Evolutionary conservation across 2,888 invertebrate species (phyloP).

Genomic region (Aleiodes testaceus): DNA sequence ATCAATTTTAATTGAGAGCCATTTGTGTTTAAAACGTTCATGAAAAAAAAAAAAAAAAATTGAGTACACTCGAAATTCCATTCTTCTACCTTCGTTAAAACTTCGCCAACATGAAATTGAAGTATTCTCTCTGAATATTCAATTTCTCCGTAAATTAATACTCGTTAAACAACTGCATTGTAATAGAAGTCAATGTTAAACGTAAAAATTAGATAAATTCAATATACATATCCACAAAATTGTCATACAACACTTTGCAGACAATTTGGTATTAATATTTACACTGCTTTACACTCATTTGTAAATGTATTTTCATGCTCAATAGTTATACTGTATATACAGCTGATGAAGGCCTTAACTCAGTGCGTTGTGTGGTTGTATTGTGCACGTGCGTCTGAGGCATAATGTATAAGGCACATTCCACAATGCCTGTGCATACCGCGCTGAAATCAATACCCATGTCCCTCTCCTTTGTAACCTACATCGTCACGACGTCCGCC

Average conservation of each 20-base stretch:
- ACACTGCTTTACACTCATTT: slow-evolving; percentile 28
- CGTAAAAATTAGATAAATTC: background rate
- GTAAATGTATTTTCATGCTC: slow-evolving; percentile 41
- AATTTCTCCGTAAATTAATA: background rate
- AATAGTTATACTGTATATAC: slow-evolving; percentile 47
- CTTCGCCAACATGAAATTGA: too few species aligned
- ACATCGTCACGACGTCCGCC: slow-evolving; percentile 60
- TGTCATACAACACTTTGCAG: slow-evolving; percentile 6
- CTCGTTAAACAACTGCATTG: background rate
- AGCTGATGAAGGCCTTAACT: slow-evolving; percentile 39
- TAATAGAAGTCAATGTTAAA: slow-evolving; percentile 2
- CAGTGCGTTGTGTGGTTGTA: slow-evolving; percentile 46
- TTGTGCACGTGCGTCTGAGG: slow-evolving; percentile 46
- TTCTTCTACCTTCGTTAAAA: too few species aligned
- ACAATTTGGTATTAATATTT: slow-evolving; percentile 17
- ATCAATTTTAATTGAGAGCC: too few species aligned
- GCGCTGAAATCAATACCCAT: slow-evolving; percentile 70
- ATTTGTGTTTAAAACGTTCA: too few species aligned
- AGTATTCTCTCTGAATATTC: too few species aligned
- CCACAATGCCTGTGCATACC: slow-evolving; percentile 66
- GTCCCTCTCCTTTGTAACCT: slow-evolving; percentile 68
- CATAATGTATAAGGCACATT: slow-evolving; percentile 67
- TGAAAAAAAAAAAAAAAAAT: too few species aligned
- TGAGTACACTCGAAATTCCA: too few species aligned
- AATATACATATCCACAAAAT: slow-evolving; percentile 2